Evolutionary conservation across 2,797 vertebrate species (phyloP), one percentile per base, ranked within the genome.

Genomic region (Sibirionetta formosa): DNA sequence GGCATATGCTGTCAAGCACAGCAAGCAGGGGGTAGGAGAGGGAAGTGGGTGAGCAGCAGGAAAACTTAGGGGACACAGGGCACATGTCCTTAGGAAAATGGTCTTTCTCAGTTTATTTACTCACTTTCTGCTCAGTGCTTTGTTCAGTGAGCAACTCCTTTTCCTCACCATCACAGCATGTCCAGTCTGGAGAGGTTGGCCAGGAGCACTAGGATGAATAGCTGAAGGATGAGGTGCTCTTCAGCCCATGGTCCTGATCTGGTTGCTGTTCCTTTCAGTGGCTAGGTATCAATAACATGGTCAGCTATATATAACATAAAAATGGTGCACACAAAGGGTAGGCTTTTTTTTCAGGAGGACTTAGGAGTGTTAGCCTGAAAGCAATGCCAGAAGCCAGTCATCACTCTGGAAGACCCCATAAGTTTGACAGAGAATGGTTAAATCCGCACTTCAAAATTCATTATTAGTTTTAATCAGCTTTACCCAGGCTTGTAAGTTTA

Each of bases 381-480:
- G 57, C 80, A 87, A 64, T 61, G 61, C 53, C 23, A 56, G 75
- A 83, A 93, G 40, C 22, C 38, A 71, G 3, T 50, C 33, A 82
- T 65, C 7, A 20, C 51, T 58, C 61, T 86, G 50, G 36, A 91
- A 90, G 80, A 77, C 27, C 29, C 26, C 7, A 13, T 22, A 46
- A 85, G 29, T 40, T 85, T 82, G 42, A 88, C 82, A 75, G 26
- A 68, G 60, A 69, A 78, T 81, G 33, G 53, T 26, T 79, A 76
- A 82, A 89, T 61, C 44, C 78, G 50, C 36, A 33, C 72, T 89
- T 88, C 38, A 79, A 83, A 92, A 93, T 84, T 90, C 80, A 82
- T 92, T 90, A 83, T 76, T 83, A 53, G 36, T 38, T 95, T 96
- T 95, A 83, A 93, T 96, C 64, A 91, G 51, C 76, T 17, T 81